These are phyloP conservation scores for Forbesichthys papilliferus DNA, from an alignment of 2,113 vertebrate genomes.

Conservation along the genomic window DNA sequence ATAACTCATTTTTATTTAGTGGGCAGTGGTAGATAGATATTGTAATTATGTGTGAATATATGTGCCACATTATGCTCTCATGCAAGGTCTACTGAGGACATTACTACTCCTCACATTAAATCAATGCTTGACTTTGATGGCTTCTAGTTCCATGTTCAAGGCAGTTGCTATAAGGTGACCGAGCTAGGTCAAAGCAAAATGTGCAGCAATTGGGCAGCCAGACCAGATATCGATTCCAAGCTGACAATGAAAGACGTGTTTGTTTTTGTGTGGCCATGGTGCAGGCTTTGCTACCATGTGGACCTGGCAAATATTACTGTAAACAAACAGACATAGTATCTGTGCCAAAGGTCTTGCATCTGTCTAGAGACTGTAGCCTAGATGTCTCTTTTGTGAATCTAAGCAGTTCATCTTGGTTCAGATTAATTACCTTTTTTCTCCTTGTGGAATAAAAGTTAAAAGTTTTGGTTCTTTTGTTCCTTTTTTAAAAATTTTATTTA, in stretches of 20 bases:
- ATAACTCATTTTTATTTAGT: no score
- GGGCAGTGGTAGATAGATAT: no score
- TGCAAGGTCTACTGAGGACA: no score
- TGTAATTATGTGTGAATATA: no score
- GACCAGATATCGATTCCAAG: slow-evolving; percentile 15
- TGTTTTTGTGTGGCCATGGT: slow-evolving; percentile 30
- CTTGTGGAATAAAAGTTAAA: background rate
- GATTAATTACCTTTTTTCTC: background rate
- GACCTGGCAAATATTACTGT: slow-evolving; percentile 1
- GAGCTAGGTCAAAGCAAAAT: background rate
- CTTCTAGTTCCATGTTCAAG: background rate
- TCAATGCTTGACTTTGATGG: no score
- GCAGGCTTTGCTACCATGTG: slow-evolving; percentile 14
- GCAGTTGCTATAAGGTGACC: background rate
- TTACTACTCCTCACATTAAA: no score
- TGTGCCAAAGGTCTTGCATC: slow-evolving; percentile 16
- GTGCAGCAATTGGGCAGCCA: background rate
- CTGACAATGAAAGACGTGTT: slow-evolving; percentile 18
- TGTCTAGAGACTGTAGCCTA: slow-evolving; percentile 8
- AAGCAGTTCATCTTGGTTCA: slow-evolving; percentile 1
- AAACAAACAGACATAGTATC: slow-evolving; percentile 13
- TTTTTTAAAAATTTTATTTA: background rate
- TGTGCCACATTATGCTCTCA: no score
- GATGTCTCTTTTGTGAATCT: slow-evolving; percentile 6
- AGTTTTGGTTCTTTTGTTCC: background rate